Conservation (phyloP, 2,113 vertebrate genomes). For the Pseudorasbora parva region DNA sequence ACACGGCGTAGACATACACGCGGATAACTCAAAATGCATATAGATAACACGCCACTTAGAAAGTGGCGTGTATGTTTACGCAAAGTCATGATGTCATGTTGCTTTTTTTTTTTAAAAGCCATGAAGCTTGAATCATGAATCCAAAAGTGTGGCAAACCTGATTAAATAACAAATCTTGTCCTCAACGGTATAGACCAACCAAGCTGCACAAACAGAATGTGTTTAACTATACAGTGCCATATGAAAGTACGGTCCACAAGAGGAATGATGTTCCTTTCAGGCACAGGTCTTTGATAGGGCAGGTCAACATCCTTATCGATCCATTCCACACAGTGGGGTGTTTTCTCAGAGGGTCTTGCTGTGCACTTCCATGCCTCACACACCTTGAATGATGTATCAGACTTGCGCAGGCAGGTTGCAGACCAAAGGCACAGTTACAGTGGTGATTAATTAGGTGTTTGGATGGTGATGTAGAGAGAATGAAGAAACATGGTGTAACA, state of each 20-base stretch:
- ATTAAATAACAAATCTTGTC: not conserved
- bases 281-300: constrained; percentile 71
- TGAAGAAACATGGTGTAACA: constrained; percentile 63
- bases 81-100: too few species aligned
- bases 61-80: too few species aligned
- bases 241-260: not conserved
- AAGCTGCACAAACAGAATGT: constrained; percentile 62
- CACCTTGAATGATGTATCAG: constrained; percentile 80
- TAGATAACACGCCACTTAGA: too few species aligned
- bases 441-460: constrained; percentile 75
- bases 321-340: constrained; percentile 73
- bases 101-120: too few species aligned
- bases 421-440: constrained; percentile 64
- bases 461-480: constrained; percentile 61
- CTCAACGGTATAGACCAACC: not conserved
- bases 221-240: constrained; percentile 45
- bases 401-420: constrained; percentile 67
- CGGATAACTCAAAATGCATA: too few species aligned
- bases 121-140: not conserved
- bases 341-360: constrained; percentile 82
- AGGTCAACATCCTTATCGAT: constrained; percentile 84
- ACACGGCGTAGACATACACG: too few species aligned
- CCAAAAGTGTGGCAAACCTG: not conserved
- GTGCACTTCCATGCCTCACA: constrained; percentile 70
- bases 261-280: constrained; percentile 58